Evolutionary conservation across 2,797 vertebrate genomes (phyloP), one percentile per base, ranked within the genome.

Genomic region (Megaceryle alcyon): DNA sequence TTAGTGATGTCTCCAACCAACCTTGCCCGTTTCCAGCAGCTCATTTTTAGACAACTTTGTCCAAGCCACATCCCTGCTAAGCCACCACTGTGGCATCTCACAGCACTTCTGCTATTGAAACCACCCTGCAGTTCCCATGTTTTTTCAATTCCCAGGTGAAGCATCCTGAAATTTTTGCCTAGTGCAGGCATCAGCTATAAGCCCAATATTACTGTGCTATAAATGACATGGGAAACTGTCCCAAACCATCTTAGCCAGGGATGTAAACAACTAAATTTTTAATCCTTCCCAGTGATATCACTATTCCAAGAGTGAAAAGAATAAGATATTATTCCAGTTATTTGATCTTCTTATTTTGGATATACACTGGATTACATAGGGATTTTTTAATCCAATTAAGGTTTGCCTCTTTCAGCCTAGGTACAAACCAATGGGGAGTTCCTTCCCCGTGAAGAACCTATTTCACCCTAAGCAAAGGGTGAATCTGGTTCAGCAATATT

Each of bases 311-410:
- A 69, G 18, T 22, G 69, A 72, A 90, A 91, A 96, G 41, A 87
- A 29, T 60, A 53, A 68, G 56, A 82, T 71, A 77, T 54, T 71
- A 87, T 85, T 89, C 46, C 69, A 43, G 68, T 28, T 60, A 87
- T 80, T 79, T 88, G 81, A 95, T 92, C 88, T 56, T 90, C 87
- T 94, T 94, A 91, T 82, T 96, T 94, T 95, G 76, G 46, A 54
- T 79, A 81, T 19, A 63, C 14, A 37, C 31, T 75, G 84, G 86
- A 92, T 85, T 95, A 91, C 46, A 72, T 61, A 3, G 12, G 14
- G 26, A 23, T 0, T 2, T 51, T 80, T 87, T 56, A 94, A 95
- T 87, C 86, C 72, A 92, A 70, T 90, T 96, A 94, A 31, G 43
- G 19, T 29, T 81, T 81, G 53, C 35, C 21, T 92, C 63, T 88